These are phyloP conservation scores for Mylabris sibirica DNA, from an alignment of 2,888 invertebrate species.

Conservation along the genomic window DNA sequence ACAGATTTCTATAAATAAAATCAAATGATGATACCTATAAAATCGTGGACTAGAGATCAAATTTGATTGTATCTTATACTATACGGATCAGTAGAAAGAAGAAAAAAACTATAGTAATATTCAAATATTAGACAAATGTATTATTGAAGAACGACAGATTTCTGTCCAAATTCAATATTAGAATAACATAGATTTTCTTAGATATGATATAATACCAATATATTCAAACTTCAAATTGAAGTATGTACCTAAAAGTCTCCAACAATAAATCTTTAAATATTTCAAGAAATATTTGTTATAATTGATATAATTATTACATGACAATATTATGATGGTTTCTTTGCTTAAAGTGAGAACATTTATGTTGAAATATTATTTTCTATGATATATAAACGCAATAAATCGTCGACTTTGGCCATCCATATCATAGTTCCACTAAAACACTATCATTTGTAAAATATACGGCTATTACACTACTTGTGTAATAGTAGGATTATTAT, in stretches of 20 bases:
- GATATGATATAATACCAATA: too few species aligned
- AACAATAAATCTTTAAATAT: too few species aligned
- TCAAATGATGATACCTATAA: conserved; percentile 38
- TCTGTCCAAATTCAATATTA: neutral
- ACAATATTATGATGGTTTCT: neutral
- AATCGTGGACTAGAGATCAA: conserved; percentile 41
- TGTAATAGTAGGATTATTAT: neutral
- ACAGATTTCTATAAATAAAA: conserved; percentile 27
- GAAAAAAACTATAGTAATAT: conserved; percentile 41
- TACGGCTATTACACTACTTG: conserved; percentile 5
- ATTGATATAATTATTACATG: neutral
- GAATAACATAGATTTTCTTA: neutral
- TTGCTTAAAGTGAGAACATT: neutral
- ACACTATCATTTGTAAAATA: neutral
- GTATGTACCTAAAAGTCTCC: too few species aligned
- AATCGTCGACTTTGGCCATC: conserved; percentile 11
- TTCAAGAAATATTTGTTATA: neutral
- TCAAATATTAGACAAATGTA: conserved; percentile 40
- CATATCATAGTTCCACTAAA: conserved; percentile 12
- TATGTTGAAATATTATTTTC: neutral
- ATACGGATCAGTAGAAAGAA: conserved; percentile 26
- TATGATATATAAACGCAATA: conserved; percentile 4
- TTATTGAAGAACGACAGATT: neutral
- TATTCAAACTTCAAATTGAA: too few species aligned
- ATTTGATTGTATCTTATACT: conserved; percentile 39